A percentile compares a stretch with the other conserved stretches of the same genome.
phyloP scores from a whole-genome alignment of 2,113 vertebrate species.

The Ellobius talpinus region DNA sequence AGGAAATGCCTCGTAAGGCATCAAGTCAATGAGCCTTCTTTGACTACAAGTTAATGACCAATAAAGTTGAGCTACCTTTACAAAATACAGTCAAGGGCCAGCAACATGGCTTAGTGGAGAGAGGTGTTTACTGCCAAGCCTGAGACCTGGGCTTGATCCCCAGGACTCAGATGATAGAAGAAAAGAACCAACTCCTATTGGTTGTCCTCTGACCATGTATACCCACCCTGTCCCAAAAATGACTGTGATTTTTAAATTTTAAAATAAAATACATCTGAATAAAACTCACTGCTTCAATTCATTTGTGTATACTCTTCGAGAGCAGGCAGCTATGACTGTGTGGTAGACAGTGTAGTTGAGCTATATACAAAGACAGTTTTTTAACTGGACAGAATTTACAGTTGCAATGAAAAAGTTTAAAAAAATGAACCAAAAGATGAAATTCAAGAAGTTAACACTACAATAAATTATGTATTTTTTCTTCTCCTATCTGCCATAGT shows the following conservation, averaged over 20 bases:
- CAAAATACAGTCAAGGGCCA: not conserved
- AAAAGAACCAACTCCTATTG: not conserved
- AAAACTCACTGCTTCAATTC: not conserved
- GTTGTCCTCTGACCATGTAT: not conserved
- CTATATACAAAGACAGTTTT: not conserved
- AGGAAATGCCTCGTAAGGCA: not conserved
- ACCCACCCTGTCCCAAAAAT: not conserved
- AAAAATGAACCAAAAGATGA: conserved; percentile 23
- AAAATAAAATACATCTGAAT: conserved; percentile 9
- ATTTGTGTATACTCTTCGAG: not conserved
- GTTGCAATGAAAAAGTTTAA: not conserved
- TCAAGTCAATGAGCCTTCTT: not conserved
- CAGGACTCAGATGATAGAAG: not conserved
- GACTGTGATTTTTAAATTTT: not conserved
- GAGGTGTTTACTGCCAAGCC: not conserved
- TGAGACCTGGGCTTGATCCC: not conserved
- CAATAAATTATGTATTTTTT: not conserved
- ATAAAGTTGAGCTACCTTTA: not conserved
- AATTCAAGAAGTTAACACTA: conserved; percentile 41
- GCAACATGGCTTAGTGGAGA: not conserved
- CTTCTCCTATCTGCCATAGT: not conserved
- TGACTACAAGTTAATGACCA: conserved; percentile 7
- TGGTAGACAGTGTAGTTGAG: not conserved
- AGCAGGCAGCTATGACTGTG: not conserved
- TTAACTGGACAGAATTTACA: not conserved